Evolutionary conservation across 2,888 invertebrate genomes (phyloP), one percentile per base, ranked within the genome.

Genomic region (Nomada lathburiana): DNA sequence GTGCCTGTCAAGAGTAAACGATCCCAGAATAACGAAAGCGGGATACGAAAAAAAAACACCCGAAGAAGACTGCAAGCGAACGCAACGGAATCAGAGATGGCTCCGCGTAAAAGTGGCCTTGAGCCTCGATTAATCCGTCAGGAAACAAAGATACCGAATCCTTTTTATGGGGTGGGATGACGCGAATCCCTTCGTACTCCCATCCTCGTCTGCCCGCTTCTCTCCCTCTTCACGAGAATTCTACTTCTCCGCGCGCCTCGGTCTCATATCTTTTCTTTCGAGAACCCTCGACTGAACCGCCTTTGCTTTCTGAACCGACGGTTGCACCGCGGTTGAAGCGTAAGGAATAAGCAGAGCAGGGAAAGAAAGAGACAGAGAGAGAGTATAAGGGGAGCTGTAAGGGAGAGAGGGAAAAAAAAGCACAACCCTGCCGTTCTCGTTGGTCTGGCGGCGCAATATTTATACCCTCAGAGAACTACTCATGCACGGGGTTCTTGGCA

Each of bases 71-170:
- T 36, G 52, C 44, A 20, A 36, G 76, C 47, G 80, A 60, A 67
- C 69, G 65, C 50, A 62, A 57, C 59, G 10, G 50, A 72, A 29
- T 76, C 59, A 72, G 75, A 52, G 80, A 78, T 55, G 74, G 67
- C 50, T 81, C 47, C 52, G 76, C 69, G 86, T 77, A 81, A 85
- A 85, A 83, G 83, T 83, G 79, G 79, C 80, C 74, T 75, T 65
- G 74, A 79, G 85, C 80, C 82, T 60, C 73, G 85, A 86, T 87
- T 85, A 86, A 87, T 87, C 82, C 85, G 83, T 64, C 74, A 57
- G 77, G 83, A 87, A 87, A 88, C 87, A 87, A 85, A 87, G 82
- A 82, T 78, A 75, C 74, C 76, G 80, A 86, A 87, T 86, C 85
- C 88, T 81, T 80, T 83, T 87, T 82, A 79, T 78, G 63, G 78